Evolutionary conservation across 2,113 vertebrate species (phyloP).

Genomic region (Balaenoptera acutorostrata): DNA sequence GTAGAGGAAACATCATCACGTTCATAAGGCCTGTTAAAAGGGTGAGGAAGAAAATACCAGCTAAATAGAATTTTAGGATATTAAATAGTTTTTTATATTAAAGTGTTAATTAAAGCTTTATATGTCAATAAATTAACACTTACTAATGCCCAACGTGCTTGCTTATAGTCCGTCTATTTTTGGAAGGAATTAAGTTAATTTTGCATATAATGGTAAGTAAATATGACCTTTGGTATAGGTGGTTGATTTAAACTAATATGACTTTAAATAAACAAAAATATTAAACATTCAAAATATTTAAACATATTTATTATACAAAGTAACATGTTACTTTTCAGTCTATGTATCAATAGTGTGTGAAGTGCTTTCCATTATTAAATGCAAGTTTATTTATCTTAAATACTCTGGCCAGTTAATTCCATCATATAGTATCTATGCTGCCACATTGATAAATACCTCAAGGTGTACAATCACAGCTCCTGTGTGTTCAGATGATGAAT

Average conservation of each 20-base stretch:
- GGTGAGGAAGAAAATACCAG: background rate
- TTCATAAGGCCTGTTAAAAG: background rate
- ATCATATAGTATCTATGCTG: background rate
- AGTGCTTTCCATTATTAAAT: slow-evolving; percentile 44
- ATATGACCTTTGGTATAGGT: background rate
- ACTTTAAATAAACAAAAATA: background rate
- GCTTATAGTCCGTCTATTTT: background rate
- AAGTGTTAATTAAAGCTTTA: background rate
- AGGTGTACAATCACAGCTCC: background rate
- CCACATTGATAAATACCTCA: background rate
- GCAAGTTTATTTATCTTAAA: slow-evolving; percentile 40
- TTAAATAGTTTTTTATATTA: background rate
- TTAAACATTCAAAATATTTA: slow-evolving; percentile 11
- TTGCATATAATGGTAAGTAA: background rate
- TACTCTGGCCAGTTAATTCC: background rate
- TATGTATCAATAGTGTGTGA: slow-evolving; percentile 39
- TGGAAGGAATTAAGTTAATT: background rate
- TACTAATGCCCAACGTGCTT: background rate
- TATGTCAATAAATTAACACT: background rate
- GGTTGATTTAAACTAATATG: background rate
- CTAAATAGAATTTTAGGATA: background rate
- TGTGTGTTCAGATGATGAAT: slow-evolving; percentile 28
- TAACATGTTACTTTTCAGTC: slow-evolving; percentile 24
- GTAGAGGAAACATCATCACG: background rate
- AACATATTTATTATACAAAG: slow-evolving; percentile 29